Conservation (phyloP, 2,888 invertebrate species). For the Scaptodrosophila latifasciaeformis region DNA sequence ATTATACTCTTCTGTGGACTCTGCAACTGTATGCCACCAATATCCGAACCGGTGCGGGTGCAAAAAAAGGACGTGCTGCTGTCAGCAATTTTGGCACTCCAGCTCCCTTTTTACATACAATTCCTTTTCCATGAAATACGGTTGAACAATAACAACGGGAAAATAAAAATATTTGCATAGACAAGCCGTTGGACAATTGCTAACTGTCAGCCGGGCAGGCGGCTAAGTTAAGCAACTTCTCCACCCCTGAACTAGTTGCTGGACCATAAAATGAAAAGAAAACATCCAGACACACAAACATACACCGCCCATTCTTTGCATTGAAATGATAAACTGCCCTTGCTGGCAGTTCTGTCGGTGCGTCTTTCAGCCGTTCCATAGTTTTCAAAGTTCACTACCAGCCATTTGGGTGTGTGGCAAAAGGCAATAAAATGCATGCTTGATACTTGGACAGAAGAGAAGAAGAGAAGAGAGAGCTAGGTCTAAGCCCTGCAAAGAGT, state of each 20-base stretch:
- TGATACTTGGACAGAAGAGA: conserved; percentile 5
- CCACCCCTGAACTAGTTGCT: conserved; percentile 20
- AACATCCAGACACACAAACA: too few relatives aligned
- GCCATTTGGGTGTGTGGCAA: conserved; percentile 41
- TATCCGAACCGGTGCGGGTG: conserved; percentile 9
- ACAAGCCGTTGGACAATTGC: conserved; percentile 58
- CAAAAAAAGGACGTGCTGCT: conserved; percentile 20
- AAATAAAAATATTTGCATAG: conserved; percentile 72
- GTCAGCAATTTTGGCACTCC: conserved; percentile 21
- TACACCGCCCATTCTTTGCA: too few relatives aligned
- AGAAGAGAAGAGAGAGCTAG: background rate
- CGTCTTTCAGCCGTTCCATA: too few relatives aligned
- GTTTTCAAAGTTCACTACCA: too few relatives aligned
- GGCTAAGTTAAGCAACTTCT: conserved; percentile 50
- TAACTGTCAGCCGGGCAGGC: conserved; percentile 17
- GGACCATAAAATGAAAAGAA: conserved; percentile 63
- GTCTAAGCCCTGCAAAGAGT: too few relatives aligned
- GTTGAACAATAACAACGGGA: conserved; percentile 46
- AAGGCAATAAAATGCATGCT: conserved; percentile 69
- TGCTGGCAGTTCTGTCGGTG: background rate
- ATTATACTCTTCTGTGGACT: conserved; percentile 1
- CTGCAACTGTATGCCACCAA: conserved; percentile 16
- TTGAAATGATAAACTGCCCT: conserved; percentile 64
- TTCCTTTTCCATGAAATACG: conserved; percentile 2
- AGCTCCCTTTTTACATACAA: conserved; percentile 13